These are phyloP conservation scores for Psilanteris sp. DNA, from an alignment of 1,140 invertebrate species.

Conservation along the genomic window DNA sequence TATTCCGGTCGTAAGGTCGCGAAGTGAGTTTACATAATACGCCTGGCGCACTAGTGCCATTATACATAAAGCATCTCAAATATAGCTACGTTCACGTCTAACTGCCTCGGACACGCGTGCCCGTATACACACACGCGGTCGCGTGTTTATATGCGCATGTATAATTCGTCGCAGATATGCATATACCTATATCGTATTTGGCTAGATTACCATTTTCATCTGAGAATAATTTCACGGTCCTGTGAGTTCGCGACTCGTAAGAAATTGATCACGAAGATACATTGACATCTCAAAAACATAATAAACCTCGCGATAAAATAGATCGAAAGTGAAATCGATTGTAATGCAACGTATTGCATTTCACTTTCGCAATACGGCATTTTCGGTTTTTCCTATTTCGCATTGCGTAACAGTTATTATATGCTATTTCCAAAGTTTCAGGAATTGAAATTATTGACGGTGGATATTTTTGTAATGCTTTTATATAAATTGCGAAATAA, in stretches of 20 bases:
- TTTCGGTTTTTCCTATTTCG: no score
- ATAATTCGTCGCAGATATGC: slow-evolving; percentile 16
- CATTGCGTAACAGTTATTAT: no score
- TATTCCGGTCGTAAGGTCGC: slow-evolving; percentile 55
- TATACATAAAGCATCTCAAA: slow-evolving; percentile 50
- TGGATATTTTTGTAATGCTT: no score
- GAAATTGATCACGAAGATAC: slow-evolving; percentile 30
- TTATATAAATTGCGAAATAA: no score
- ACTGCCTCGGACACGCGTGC: slow-evolving; percentile 18
- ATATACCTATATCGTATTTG: slow-evolving; percentile 28
- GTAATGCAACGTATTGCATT: neutral
- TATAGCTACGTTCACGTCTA: slow-evolving; percentile 30
- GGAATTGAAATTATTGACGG: no score
- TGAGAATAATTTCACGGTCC: slow-evolving; percentile 33
- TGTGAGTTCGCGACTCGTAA: slow-evolving; percentile 15
- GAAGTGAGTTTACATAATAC: slow-evolving; percentile 46
- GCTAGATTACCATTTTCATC: slow-evolving; percentile 38
- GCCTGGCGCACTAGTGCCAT: slow-evolving; percentile 38
- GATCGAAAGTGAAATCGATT: slow-evolving; percentile 4
- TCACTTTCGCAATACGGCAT: no score
- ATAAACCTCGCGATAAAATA: neutral
- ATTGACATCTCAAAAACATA: slow-evolving; percentile 5
- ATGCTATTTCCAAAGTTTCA: no score
- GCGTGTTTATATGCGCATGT: slow-evolving; percentile 34
- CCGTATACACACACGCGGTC: slow-evolving; percentile 9